Conservation (phyloP, 1,140 invertebrate genomes). For the Megalonaias nervosa region DNA sequence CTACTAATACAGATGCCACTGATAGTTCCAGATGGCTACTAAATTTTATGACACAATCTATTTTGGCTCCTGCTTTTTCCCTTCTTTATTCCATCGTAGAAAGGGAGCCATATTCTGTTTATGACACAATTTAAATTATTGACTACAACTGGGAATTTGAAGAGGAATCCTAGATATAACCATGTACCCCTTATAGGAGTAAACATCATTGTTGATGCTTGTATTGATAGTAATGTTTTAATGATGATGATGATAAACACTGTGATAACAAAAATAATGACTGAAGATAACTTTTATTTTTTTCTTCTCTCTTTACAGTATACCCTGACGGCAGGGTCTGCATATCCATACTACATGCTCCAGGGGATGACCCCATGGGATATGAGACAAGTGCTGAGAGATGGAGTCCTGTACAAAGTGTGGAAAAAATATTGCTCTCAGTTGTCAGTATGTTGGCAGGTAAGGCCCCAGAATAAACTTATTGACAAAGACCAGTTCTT, state of each 20-base stretch:
- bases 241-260: no score
- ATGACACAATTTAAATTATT: no score
- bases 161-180: no score
- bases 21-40: not conserved
- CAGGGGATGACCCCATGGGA: conserved; percentile 99
- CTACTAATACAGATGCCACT: no score
- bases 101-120: not conserved
- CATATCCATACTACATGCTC: conserved; percentile 99
- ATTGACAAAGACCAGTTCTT: no score
- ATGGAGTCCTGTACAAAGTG: conserved; percentile 99
- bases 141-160: no score
- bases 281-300: no score
- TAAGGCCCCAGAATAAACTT: conserved; percentile 60
- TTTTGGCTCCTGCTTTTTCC: not conserved
- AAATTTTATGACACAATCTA: not conserved
- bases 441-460: conserved; percentile 98
- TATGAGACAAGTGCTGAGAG: conserved; percentile 98
- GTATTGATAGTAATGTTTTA: no score
- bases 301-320: conserved; percentile 73
- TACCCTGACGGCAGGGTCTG: conserved; percentile 98
- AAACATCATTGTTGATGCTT: no score
- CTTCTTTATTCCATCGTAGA: not conserved
- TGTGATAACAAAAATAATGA: no score
- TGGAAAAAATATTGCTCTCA: conserved; percentile 98
- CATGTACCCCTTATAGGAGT: no score